Evolutionary conservation across 2,113 vertebrate species (phyloP), one percentile per base, ranked within the genome.

Genomic region (Hippocampus mohnikei): DNA sequence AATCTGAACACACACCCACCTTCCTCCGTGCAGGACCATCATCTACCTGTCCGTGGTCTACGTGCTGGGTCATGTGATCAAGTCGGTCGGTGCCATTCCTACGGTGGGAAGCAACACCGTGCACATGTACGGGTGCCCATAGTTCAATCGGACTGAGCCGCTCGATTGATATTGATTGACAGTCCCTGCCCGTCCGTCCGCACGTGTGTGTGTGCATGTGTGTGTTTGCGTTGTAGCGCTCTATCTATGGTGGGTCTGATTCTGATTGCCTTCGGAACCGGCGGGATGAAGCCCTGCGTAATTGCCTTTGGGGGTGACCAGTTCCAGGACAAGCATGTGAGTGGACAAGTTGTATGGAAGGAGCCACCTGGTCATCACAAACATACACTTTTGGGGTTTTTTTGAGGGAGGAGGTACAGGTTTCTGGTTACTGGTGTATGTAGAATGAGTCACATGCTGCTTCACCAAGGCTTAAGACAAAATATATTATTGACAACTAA

Each of bases 251-350:
- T 90, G 4, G 97, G 97, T 16, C 89, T 99, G 80, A 88, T 93
- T 72, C 92, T 98, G 80, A 99, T 99, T 46, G 96, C 96, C 62
- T 84, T 99, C 66, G 97, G 97, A 68, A 99, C 97, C 0, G 97
- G 97, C 76, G 97, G 97, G 40, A 99, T 98, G 90, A 99, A 99
- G 87, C 97, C 97, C 29, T 99, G 97, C 3, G 97, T 98, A 66
- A 90, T 96, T 60, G 97, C 97, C 3, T 99, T 99, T 71, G 97
- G 97, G 82, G 97, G 97, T 76, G 97, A 99, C 85, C 97, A 99
- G 84, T 99, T 99, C 92, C 94, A 95, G 20, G 94, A 96, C 67
- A 90, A 95, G 25, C 90, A 96, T 74, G 97, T 99, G 91, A 95
- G 96, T 48, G 3, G 20, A 50, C 6, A 44, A 44, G 23, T 46